A percentile compares a stretch with the other conserved stretches of the same genome.
Evolutionary conservation across 2,797 vertebrate genomes (phyloP).

Genomic region (Pogoniulus pusillus): DNA sequence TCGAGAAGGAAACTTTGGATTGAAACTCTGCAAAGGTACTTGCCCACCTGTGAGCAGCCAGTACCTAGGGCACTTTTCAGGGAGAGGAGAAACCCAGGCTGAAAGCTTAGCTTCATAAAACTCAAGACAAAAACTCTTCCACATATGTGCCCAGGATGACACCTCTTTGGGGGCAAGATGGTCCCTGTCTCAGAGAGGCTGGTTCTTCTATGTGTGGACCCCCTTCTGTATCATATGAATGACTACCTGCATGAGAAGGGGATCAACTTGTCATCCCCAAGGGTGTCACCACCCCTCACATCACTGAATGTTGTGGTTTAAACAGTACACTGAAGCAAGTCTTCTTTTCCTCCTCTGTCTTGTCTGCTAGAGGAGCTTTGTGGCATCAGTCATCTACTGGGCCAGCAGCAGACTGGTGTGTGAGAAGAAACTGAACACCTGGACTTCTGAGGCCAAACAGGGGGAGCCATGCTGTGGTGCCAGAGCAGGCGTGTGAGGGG

Average conservation of each 20-base stretch:
- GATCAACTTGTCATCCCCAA: not conserved
- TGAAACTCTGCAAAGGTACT: not conserved
- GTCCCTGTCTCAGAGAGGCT: not conserved
- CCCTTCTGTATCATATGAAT: not conserved
- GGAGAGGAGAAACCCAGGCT: not conserved
- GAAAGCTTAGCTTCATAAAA: not conserved
- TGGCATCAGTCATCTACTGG: not conserved
- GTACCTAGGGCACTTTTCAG: not conserved
- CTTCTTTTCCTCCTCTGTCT: not conserved
- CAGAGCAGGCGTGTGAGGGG: not conserved
- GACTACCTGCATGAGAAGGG: not conserved
- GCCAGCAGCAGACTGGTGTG: not conserved
- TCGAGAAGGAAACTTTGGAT: not conserved
- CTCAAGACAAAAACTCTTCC: not conserved
- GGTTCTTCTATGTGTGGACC: not conserved
- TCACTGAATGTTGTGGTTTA: not conserved
- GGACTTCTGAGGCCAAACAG: not conserved
- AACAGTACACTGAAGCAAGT: not conserved
- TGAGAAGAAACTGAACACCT: not conserved
- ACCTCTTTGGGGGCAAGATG: not conserved
- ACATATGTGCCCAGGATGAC: not conserved
- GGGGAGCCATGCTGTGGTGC: not conserved
- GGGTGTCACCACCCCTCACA: not conserved
- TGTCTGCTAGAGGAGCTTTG: not conserved
- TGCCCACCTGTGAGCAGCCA: not conserved